Percentiles rank a stretch among this genome's conserved stretches.
Conservation (phyloP, 2,113 vertebrate species). For the Gorsachius goisagi region DNA sequence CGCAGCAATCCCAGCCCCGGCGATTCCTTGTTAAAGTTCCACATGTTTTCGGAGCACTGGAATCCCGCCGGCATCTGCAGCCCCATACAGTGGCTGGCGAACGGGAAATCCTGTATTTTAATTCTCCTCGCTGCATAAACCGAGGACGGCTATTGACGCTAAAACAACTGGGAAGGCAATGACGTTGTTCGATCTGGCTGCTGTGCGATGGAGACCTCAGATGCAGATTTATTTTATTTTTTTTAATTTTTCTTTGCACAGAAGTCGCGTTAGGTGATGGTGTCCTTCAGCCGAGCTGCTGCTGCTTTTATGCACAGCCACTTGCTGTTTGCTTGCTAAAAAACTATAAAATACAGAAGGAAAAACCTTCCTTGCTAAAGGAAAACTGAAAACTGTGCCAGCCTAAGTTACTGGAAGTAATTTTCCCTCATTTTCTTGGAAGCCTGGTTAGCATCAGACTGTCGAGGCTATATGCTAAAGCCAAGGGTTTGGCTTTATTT, state of each 20-base stretch:
- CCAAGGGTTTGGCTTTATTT: neutral
- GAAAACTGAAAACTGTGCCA: neutral
- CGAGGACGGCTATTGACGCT: neutral
- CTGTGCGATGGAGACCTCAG: neutral
- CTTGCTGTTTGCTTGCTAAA: neutral
- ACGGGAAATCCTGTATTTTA: slow-evolving; percentile 63
- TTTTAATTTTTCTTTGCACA: neutral
- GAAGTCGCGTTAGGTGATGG: neutral
- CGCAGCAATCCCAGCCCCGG: neutral
- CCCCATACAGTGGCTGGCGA: neutral
- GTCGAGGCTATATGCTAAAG: neutral
- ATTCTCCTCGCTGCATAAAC: neutral
- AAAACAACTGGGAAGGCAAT: neutral
- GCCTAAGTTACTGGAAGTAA: neutral
- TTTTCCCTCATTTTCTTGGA: slow-evolving; percentile 29
- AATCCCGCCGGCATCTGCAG: slow-evolving; percentile 26
- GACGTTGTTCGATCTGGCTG: neutral
- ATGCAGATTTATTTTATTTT: accelerated
- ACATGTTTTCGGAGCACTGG: neutral
- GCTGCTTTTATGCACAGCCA: neutral
- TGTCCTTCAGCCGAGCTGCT: neutral
- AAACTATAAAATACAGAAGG: neutral
- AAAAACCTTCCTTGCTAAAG: neutral
- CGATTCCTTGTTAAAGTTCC: neutral
- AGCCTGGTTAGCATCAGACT: slow-evolving; percentile 10